Percentiles rank a stretch among this genome's conserved stretches.
These are phyloP conservation scores for Protophormia terraenovae DNA, from an alignment of 2,888 invertebrate species.

Conservation along the genomic window DNA sequence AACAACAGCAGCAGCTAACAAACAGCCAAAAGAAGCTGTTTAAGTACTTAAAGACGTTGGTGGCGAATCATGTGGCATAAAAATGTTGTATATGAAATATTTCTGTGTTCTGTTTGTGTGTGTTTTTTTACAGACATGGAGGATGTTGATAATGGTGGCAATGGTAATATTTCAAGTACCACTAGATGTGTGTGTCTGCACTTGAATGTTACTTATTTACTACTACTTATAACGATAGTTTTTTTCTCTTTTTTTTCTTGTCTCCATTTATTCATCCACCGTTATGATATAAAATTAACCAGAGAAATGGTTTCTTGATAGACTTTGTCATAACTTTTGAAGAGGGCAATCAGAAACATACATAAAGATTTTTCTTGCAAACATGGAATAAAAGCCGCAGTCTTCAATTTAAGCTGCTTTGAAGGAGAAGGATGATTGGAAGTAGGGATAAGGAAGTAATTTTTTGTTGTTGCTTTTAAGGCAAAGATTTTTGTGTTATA, in stretches of 20 bases:
- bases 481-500: not conserved
- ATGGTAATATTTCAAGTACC: conserved; percentile 56
- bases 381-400: conserved; percentile 22
- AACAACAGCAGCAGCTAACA: not conserved
- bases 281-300: conserved; percentile 46
- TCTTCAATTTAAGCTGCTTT: conserved; percentile 20
- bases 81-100: conserved; percentile 16
- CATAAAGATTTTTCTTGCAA: conserved; percentile 19
- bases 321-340: conserved; percentile 62
- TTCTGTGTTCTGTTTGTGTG: conserved; percentile 11
- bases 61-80: conserved; percentile 34
- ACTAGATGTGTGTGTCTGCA: conserved; percentile 15
- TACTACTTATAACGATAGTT: conserved; percentile 12
- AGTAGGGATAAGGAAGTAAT: not conserved
- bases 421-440: not conserved
- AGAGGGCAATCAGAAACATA: conserved; percentile 63
- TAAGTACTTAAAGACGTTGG: conserved; percentile 12
- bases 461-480: not conserved
- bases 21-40: not conserved
- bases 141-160: conserved; percentile 33
- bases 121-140: conserved; percentile 6
- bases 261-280: too few species aligned
- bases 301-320: conserved; percentile 58
- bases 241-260: not conserved
- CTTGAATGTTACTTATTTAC: conserved; percentile 48